Conservation (phyloP, 2,888 invertebrate genomes). For the Diplazon laetatorius region DNA sequence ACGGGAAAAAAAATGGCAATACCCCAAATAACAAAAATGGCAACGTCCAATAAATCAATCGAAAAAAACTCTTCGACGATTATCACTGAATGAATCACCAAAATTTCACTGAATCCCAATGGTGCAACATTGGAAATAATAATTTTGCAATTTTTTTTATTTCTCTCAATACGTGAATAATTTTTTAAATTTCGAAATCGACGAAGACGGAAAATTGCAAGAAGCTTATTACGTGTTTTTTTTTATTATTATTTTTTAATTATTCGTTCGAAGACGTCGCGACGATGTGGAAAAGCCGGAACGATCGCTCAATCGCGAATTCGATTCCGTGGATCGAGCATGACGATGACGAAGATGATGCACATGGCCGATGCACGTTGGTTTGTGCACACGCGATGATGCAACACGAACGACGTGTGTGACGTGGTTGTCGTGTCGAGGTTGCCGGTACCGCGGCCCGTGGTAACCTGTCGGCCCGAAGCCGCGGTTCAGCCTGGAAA, state of each 20-base stretch:
- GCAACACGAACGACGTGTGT: constrained; percentile 47
- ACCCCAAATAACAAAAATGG: too few relatives aligned
- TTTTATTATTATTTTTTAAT: neutral
- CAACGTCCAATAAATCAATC: too few relatives aligned
- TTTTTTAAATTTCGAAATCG: too few relatives aligned
- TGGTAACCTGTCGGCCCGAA: constrained; percentile 73
- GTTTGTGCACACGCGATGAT: constrained; percentile 33
- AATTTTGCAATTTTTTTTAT: too few relatives aligned
- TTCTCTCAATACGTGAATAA: too few relatives aligned
- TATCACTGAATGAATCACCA: too few relatives aligned
- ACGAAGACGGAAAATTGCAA: too few relatives aligned
- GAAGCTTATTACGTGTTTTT: neutral
- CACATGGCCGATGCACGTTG: constrained; percentile 48
- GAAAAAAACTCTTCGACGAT: too few relatives aligned
- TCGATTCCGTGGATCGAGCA: too few relatives aligned
- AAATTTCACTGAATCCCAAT: too few relatives aligned
- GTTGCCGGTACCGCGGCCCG: constrained; percentile 72
- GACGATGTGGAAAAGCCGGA: neutral
- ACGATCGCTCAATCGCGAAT: neutral
- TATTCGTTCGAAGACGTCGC: neutral
- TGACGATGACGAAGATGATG: neutral
- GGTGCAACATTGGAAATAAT: too few relatives aligned
- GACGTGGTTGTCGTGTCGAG: constrained; percentile 64
- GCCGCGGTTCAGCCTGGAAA: constrained; percentile 70
- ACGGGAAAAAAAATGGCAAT: too few relatives aligned